Evolutionary conservation across 2,113 vertebrate genomes (phyloP), one percentile per base, ranked within the genome.

Genomic region (Drymodes brunneopygia): DNA sequence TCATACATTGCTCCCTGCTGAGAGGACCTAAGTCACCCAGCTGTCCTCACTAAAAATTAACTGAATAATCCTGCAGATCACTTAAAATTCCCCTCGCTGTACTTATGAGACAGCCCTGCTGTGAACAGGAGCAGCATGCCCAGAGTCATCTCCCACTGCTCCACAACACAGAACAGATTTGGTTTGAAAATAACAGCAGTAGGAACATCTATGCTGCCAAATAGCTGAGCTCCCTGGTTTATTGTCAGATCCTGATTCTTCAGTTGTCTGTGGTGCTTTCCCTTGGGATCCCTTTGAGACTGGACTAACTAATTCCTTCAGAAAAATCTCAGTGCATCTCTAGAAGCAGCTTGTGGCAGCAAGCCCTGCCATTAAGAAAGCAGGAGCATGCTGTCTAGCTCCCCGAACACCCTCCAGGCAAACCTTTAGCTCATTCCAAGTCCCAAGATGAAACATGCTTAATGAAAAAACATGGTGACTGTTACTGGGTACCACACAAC

Each of bases 121-220:
- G 93, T 57, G 87, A 96, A 95, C 64, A 1, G 85, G 42, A 95
- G 91, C 89, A 86, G 67, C 84, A 47, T 64, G 58, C 79, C 62
- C 62, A 58, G 74, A 87, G 57, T 66, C 81, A 88, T 6, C 80
- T 84, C 86, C 80, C 64, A 92, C 65, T 83, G 91, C 72, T 94
- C 65, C 73, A 57, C 70, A 89, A 91, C 62, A 57, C 75, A 90
- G 85, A 92, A 57, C 78, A 91, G 40, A 91, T 88, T 83, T 94
- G 62, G 62, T 80, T 94, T 62, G 50, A 86, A 93, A 93, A 83
- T 69, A 96, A 48, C 66, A 85, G 62, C 87, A 93, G 47, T 40
- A 77, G 92, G 62, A 94, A 82, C 54, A 82, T 86, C 50, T 60
- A 61, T 0, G 0, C 45, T 90, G 92, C 80, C 85, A 90, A 92